Percentiles rank a stretch among this genome's conserved stretches.
Conservation (phyloP, 2,888 invertebrate genomes). For the Monochamus alternatus region DNA sequence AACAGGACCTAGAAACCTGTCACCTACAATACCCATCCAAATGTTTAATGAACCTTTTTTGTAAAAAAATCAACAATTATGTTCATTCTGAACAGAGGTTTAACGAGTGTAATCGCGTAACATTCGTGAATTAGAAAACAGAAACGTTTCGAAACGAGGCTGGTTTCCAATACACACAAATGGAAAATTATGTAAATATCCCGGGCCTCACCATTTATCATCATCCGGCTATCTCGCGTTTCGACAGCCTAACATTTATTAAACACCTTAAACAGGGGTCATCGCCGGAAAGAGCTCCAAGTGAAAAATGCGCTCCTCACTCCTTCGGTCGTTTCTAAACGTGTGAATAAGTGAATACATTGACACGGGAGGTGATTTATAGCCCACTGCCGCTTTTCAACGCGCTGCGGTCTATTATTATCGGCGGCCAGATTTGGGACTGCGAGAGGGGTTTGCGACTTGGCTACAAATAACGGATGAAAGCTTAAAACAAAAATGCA, state of each 20-base stretch:
- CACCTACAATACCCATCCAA: too few species aligned
- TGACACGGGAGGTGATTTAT: constrained; percentile 48
- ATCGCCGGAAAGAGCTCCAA: constrained; percentile 33
- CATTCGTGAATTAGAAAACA: too few species aligned
- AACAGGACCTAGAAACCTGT: too few species aligned
- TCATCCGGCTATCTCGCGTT: constrained; percentile 32
- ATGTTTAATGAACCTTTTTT: too few species aligned
- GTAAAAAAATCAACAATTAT: too few species aligned
- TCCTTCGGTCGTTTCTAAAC: neutral
- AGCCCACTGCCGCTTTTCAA: constrained; percentile 41
- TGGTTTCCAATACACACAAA: neutral
- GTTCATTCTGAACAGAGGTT: too few species aligned
- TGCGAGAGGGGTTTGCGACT: too few species aligned
- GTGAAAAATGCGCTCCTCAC: constrained; percentile 44
- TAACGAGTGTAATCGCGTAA: too few species aligned
- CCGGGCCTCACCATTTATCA: constrained; percentile 41
- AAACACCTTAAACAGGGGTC: constrained; percentile 44
- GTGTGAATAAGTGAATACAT: constrained; percentile 48
- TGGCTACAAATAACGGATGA: too few species aligned
- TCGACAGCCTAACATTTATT: constrained; percentile 45
- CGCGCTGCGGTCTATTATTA: constrained; percentile 49
- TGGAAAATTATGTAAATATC: constrained; percentile 46
- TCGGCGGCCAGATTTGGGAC: constrained; percentile 40
- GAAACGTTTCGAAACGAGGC: too few species aligned
- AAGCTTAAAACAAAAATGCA: too few species aligned